These are phyloP conservation scores for Epinotia demarniana DNA, from an alignment of 2,888 invertebrate genomes.

Conservation along the genomic window DNA sequence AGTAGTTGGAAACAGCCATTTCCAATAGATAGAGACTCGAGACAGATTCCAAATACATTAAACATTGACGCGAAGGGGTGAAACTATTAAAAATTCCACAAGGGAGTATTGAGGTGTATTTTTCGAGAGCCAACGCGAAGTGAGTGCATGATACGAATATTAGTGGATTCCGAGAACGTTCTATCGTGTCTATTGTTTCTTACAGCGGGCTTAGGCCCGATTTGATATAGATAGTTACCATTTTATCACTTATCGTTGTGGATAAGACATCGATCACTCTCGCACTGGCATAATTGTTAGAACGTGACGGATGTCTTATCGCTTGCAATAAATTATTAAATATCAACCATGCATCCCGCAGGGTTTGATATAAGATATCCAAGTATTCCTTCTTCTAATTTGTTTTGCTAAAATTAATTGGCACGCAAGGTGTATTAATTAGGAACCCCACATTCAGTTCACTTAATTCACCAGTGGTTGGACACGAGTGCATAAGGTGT, in stretches of 20 bases:
- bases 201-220: not conserved
- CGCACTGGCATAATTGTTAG: too few species aligned
- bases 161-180: slow-evolving; percentile 62
- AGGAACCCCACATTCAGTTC: too few species aligned
- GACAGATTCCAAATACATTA: slow-evolving; percentile 84
- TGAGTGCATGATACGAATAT: slow-evolving; percentile 75
- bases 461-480: too few species aligned
- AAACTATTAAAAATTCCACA: slow-evolving; percentile 82
- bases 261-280: too few species aligned
- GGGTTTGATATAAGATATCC: not conserved
- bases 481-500: too few species aligned
- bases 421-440: not conserved
- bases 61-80: slow-evolving; percentile 66
- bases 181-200: not conserved
- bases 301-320: too few species aligned
- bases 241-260: too few species aligned
- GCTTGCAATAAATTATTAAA: too few species aligned
- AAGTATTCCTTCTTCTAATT: too few species aligned
- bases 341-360: not conserved
- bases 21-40: slow-evolving; percentile 80
- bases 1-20: slow-evolving; percentile 81
- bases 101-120: slow-evolving; percentile 61
- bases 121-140: slow-evolving; percentile 58
- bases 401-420: not conserved
- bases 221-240: too few species aligned